A percentile compares a stretch with the other conserved stretches of the same genome.
These are phyloP conservation scores for Muscicapa striata DNA, from an alignment of 2,797 vertebrate species.

Conservation along the genomic window DNA sequence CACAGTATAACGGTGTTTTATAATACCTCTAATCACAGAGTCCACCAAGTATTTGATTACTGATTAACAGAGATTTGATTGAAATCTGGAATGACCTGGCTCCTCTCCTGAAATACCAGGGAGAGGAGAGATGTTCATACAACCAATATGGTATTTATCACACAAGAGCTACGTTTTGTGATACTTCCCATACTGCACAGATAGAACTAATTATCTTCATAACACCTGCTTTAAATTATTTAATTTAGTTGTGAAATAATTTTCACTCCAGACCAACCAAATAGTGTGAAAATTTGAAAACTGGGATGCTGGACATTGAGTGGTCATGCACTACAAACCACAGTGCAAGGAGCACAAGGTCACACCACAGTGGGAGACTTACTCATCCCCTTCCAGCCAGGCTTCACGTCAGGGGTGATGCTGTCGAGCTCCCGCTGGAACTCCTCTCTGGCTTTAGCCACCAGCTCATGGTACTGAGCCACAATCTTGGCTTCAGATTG, in stretches of 20 bases:
- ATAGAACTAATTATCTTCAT: background rate
- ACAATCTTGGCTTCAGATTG: slow-evolving; percentile 93
- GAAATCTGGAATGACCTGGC: background rate
- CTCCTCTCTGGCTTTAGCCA: slow-evolving; percentile 89
- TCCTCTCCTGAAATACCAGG: background rate
- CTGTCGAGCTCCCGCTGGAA: slow-evolving; percentile 93
- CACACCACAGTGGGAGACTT: slow-evolving; percentile 68
- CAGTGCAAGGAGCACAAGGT: background rate
- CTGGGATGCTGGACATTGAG: background rate
- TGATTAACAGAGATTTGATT: background rate
- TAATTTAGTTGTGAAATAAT: background rate
- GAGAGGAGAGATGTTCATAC: background rate
- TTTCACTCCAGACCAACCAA: background rate
- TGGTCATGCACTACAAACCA: too few species aligned
- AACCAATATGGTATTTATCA: background rate
- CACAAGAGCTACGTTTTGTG: background rate
- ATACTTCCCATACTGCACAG: background rate
- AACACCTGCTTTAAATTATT: background rate
- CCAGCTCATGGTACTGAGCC: slow-evolving; percentile 93
- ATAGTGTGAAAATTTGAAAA: background rate
- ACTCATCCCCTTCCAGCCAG: slow-evolving; percentile 96
- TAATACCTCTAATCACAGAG: background rate
- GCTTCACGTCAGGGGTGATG: slow-evolving; percentile 91
- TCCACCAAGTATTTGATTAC: background rate
- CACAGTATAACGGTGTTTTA: rapidly evolving